Percentiles rank a stretch among this genome's conserved stretches.
Conservation (phyloP, 2,888 invertebrate species). For the Bombyx huttoni region DNA sequence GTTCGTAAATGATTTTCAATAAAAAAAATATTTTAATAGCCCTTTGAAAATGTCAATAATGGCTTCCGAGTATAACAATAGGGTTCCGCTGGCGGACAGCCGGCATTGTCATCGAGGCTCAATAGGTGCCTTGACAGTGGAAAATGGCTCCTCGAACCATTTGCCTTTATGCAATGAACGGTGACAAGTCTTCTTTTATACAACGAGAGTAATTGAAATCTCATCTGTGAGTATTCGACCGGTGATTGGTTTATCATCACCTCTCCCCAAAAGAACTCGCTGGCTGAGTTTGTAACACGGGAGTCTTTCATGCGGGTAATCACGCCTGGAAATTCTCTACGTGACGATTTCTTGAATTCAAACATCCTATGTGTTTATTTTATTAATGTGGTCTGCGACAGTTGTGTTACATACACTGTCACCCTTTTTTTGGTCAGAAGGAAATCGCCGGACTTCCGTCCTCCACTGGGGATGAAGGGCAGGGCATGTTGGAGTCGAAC, state of each 20-base stretch:
- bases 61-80: conserved; percentile 62
- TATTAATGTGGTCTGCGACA: too few relatives aligned
- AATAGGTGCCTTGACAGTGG: conserved; percentile 48
- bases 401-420: too few relatives aligned
- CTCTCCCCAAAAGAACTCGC: neutral
- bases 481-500: too few relatives aligned
- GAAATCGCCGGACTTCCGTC: too few relatives aligned
- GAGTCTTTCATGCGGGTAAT: too few relatives aligned
- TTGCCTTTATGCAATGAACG: conserved; percentile 47
- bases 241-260: conserved; percentile 5
- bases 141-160: conserved; percentile 56
- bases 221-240: conserved; percentile 18
- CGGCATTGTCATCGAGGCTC: conserved; percentile 49
- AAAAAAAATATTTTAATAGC: conserved; percentile 54
- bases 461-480: too few relatives aligned
- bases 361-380: too few relatives aligned
- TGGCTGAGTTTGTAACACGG: too few relatives aligned
- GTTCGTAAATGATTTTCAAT: conserved; percentile 45
- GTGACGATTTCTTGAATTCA: too few relatives aligned
- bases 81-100: conserved; percentile 53
- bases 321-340: too few relatives aligned
- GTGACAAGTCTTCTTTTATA: conserved; percentile 42
- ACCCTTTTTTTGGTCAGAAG: too few relatives aligned
- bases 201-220: conserved; percentile 39
- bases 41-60: conserved; percentile 66